Percentiles rank a stretch among this genome's conserved stretches.
These are phyloP conservation scores for Limnephilus rhombicus DNA, from an alignment of 2,888 invertebrate genomes.

Conservation along the genomic window DNA sequence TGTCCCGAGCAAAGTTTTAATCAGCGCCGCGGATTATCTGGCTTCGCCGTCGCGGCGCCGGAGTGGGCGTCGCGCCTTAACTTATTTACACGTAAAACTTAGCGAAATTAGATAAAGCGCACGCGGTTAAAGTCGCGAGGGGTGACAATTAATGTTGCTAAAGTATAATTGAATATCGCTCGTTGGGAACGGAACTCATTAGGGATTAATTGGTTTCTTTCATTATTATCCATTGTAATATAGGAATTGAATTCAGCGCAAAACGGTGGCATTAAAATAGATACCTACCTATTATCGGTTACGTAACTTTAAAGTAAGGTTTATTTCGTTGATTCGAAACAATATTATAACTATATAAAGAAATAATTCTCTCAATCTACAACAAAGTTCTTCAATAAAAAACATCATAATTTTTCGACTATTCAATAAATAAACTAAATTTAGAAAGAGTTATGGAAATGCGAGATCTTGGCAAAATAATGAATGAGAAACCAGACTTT, in stretches of 20 bases:
- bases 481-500: too few relatives aligned
- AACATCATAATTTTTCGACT: too few relatives aligned
- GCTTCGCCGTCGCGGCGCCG: slow-evolving; percentile 29
- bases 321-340: not conserved
- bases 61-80: slow-evolving; percentile 57
- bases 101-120: slow-evolving; percentile 63
- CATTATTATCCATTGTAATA: not conserved
- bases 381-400: too few relatives aligned
- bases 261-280: not conserved
- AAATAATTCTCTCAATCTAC: too few relatives aligned
- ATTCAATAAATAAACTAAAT: too few relatives aligned
- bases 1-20: slow-evolving; percentile 61
- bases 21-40: slow-evolving; percentile 51
- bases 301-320: not conserved
- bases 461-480: too few relatives aligned
- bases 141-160: slow-evolving; percentile 42
- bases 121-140: slow-evolving; percentile 22
- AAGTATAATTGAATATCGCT: slow-evolving; percentile 46
- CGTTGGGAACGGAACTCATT: not conserved
- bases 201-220: not conserved
- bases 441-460: too few relatives aligned
- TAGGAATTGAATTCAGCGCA: not conserved
- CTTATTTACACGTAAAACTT: slow-evolving; percentile 66
- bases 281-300: not conserved
- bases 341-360: not conserved